phyloP scores from a whole-genome alignment of 2,113 vertebrate genomes.

The Tetrao urogallus region DNA sequence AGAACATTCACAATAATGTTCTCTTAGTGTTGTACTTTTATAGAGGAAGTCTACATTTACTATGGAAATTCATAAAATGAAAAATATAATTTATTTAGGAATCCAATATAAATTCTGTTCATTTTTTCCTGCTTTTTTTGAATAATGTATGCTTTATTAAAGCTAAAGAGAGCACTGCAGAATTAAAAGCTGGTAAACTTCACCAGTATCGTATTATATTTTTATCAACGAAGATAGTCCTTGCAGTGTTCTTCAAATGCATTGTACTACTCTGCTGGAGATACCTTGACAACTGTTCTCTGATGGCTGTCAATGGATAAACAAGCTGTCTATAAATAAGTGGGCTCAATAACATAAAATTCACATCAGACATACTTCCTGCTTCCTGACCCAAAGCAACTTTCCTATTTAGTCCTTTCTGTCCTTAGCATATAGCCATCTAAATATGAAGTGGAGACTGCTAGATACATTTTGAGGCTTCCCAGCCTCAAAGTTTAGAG shows the following conservation, averaged over 20 bases:
- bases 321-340: neutral
- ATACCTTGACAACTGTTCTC: neutral
- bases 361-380: neutral
- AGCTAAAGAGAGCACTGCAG: neutral
- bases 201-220: neutral
- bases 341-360: neutral
- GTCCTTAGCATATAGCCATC: neutral
- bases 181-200: neutral
- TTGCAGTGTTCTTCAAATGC: neutral
- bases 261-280: neutral
- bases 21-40: neutral
- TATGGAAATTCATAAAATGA: neutral
- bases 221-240: neutral
- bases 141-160: neutral
- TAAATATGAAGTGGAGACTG: neutral
- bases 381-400: neutral
- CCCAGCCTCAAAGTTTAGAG: neutral
- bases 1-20: slow-evolving; percentile 9
- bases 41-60: neutral
- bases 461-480: slow-evolving; percentile 10
- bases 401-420: neutral
- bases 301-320: neutral
- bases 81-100: neutral
- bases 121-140: neutral
- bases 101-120: neutral